These are phyloP conservation scores for Volucella zonaria DNA, from an alignment of 2,888 invertebrate genomes.

Conservation along the genomic window DNA sequence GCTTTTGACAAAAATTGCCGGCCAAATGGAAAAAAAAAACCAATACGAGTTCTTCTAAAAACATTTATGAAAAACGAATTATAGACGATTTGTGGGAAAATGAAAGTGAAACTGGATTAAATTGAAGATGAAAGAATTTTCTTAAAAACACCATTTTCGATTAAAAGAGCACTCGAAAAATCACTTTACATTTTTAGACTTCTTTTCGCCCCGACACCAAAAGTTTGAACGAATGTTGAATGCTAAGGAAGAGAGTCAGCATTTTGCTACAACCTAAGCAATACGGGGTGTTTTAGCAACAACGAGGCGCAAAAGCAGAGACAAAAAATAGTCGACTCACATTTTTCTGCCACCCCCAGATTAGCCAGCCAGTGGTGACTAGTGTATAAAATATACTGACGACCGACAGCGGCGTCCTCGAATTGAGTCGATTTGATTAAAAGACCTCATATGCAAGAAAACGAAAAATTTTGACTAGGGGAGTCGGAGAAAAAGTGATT, in stretches of 20 bases:
- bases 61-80: no score
- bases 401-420: constrained; percentile 44
- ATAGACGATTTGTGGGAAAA: no score
- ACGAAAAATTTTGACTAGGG: neutral
- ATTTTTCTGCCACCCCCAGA: constrained; percentile 48
- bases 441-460: neutral
- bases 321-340: constrained; percentile 23
- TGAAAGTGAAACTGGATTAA: neutral
- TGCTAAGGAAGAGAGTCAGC: constrained; percentile 51
- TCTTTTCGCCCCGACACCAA: constrained; percentile 58
- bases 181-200: constrained; percentile 35
- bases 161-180: constrained; percentile 8
- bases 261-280: constrained; percentile 4
- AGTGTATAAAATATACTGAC: constrained; percentile 14
- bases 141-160: neutral
- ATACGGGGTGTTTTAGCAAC: constrained; percentile 34
- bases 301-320: constrained; percentile 26
- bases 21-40: neutral
- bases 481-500: constrained; percentile 1
- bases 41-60: neutral
- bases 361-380: constrained; percentile 35
- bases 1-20: constrained; percentile 33
- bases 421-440: constrained; percentile 41
- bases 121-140: neutral
- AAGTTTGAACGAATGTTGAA: constrained; percentile 50